Conservation (phyloP, 2,888 invertebrate species). For the Abrostola tripartita region DNA sequence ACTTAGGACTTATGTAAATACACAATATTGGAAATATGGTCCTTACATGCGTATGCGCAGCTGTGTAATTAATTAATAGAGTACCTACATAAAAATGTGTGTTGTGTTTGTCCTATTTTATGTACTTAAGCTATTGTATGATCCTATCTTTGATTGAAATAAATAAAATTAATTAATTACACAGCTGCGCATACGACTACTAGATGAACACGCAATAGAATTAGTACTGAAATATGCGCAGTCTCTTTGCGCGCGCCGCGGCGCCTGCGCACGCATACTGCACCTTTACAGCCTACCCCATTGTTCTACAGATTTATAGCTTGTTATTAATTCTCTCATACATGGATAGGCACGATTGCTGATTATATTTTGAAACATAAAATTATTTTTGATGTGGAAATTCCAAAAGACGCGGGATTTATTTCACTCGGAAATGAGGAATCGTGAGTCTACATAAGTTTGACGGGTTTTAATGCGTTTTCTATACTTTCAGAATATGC, state of each 20-base stretch:
- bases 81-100: too few relatives aligned
- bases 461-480: background rate
- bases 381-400: constrained; percentile 30
- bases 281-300: constrained; percentile 32
- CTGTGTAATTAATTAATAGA: too few relatives aligned
- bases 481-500: background rate
- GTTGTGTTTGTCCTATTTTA: too few relatives aligned
- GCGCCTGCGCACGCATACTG: constrained; percentile 52
- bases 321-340: constrained; percentile 37
- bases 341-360: constrained; percentile 44
- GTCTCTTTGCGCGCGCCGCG: constrained; percentile 40
- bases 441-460: constrained; percentile 10
- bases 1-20: too few relatives aligned
- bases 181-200: too few relatives aligned
- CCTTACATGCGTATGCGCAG: too few relatives aligned
- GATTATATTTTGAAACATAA: constrained; percentile 27
- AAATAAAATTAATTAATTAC: too few relatives aligned
- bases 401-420: constrained; percentile 1
- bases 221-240: constrained; percentile 17
- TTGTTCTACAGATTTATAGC: constrained; percentile 48
- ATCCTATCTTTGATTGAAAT: too few relatives aligned
- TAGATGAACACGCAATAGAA: background rate
- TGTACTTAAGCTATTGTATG: too few relatives aligned
- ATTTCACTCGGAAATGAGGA: background rate
- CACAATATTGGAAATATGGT: too few relatives aligned